Conservation (phyloP, 2,888 invertebrate genomes). For the Galerucella nymphaeae region DNA sequence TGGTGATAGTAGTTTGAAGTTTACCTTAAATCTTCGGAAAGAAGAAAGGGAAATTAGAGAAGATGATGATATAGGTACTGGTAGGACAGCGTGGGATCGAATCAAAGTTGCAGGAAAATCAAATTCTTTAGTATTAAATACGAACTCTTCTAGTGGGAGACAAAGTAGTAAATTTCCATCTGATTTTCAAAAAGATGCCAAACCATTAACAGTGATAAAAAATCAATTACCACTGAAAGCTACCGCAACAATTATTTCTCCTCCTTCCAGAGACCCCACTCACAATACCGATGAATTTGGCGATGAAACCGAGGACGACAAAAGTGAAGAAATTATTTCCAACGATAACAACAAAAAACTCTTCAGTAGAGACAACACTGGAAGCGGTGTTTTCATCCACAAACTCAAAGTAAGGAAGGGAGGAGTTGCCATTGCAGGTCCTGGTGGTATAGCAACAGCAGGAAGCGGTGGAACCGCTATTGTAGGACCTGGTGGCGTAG, state of each 20-base stretch:
- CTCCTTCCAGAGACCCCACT: conserved; percentile 48
- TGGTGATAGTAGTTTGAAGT: conserved; percentile 45
- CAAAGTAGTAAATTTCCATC: conserved; percentile 40
- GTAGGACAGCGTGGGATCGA: conserved; percentile 42
- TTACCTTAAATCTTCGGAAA: conserved; percentile 43
- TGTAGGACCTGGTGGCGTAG: conserved; percentile 82
- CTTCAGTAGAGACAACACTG: conserved; percentile 63
- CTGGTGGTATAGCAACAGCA: conserved; percentile 84
- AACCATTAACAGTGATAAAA: conserved; percentile 29
- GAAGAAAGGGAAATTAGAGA: conserved; percentile 38
- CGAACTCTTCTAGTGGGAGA: conserved; percentile 21
- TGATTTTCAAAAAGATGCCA: conserved; percentile 31
- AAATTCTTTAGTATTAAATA: conserved; percentile 32
- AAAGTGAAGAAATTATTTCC: conserved; percentile 53
- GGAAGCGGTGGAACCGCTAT: conserved; percentile 84
- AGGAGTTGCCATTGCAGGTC: conserved; percentile 84
- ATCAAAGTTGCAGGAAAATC: conserved; percentile 38
- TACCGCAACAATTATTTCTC: conserved; percentile 35
- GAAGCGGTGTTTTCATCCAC: conserved; percentile 76
- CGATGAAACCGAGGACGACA: conserved; percentile 51
- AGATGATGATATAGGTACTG: conserved; percentile 32
- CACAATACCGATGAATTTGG: conserved; percentile 50
- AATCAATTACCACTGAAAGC: conserved; percentile 26
- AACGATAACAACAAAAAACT: conserved; percentile 57
- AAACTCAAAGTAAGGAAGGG: conserved; percentile 77